Conservation (phyloP, 1,140 invertebrate genomes). For the Zaprionus nigranus region DNA sequence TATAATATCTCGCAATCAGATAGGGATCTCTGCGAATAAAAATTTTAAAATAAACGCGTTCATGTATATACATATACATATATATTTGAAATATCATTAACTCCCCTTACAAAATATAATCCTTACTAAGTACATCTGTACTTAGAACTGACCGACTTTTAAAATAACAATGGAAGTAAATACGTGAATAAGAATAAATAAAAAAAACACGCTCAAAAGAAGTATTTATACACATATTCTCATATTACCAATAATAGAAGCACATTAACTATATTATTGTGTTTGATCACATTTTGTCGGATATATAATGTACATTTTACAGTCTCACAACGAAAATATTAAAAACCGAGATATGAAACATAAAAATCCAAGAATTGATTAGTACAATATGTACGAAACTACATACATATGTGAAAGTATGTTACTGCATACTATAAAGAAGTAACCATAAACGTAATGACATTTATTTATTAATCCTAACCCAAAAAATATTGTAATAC, state of each 20-base stretch:
- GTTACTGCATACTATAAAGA: slow-evolving; percentile 43
- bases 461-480: slow-evolving; percentile 26
- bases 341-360: slow-evolving; percentile 25
- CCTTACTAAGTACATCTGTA: neutral
- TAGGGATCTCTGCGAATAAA: neutral
- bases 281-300: slow-evolving; percentile 26
- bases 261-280: slow-evolving; percentile 24
- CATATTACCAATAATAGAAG: slow-evolving; percentile 31
- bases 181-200: slow-evolving; percentile 13
- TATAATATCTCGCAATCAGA: neutral
- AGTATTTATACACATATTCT: slow-evolving; percentile 46
- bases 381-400: slow-evolving; percentile 39
- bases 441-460: slow-evolving; percentile 25
- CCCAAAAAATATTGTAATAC: slow-evolving; percentile 34
- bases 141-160: slow-evolving; percentile 26
- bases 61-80: neutral
- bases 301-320: slow-evolving; percentile 42
- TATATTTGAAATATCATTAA: slow-evolving; percentile 11
- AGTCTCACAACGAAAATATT: slow-evolving; percentile 40
- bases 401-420: slow-evolving; percentile 51
- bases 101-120: neutral
- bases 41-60: neutral
- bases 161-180: slow-evolving; percentile 19
- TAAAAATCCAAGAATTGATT: slow-evolving; percentile 25
- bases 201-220: slow-evolving; percentile 51